A percentile compares a stretch with the other conserved stretches of the same genome.
Evolutionary conservation across 2,888 invertebrate species (phyloP).

Genomic region (Drosophila borborema): DNA sequence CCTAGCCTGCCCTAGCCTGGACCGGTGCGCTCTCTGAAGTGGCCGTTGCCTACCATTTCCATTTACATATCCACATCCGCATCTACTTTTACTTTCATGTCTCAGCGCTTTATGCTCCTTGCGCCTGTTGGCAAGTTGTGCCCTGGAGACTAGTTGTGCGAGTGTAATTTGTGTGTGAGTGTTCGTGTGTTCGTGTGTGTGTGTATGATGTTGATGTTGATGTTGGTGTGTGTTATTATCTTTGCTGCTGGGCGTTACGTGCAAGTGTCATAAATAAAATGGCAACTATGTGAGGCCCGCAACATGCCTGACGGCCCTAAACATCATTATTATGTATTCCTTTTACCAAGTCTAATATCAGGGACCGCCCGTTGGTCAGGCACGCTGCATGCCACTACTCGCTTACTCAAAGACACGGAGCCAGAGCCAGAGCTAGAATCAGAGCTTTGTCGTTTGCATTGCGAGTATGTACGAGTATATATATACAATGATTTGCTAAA

Average conservation of each 20-base stretch:
- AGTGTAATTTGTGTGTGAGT: constrained; percentile 58
- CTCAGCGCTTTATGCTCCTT: constrained; percentile 72
- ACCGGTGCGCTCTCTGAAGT: constrained; percentile 44
- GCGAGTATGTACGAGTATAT: constrained; percentile 42
- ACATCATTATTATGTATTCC: constrained; percentile 71
- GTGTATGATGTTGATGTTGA: constrained; percentile 2
- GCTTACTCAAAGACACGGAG: background rate
- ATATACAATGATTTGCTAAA: constrained; percentile 52
- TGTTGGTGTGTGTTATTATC: constrained; percentile 65
- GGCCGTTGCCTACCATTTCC: constrained; percentile 39
- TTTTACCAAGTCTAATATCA: constrained; percentile 34
- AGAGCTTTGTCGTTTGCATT: constrained; percentile 31
- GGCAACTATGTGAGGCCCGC: constrained; percentile 58
- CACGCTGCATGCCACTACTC: background rate
- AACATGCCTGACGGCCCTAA: constrained; percentile 50
- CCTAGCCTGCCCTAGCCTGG: constrained; percentile 25
- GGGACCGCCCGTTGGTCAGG: constrained; percentile 19
- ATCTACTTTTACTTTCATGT: constrained; percentile 67
- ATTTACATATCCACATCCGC: constrained; percentile 47
- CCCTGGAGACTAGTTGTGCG: constrained; percentile 74
- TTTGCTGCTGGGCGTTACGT: constrained; percentile 71
- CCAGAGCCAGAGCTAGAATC: background rate
- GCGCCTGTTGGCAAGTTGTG: constrained; percentile 77
- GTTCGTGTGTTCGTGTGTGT: constrained; percentile 31
- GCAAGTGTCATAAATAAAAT: constrained; percentile 80